phyloP scores from a whole-genome alignment of 1,140 invertebrate genomes.

The Eufriesea mexicana region DNA sequence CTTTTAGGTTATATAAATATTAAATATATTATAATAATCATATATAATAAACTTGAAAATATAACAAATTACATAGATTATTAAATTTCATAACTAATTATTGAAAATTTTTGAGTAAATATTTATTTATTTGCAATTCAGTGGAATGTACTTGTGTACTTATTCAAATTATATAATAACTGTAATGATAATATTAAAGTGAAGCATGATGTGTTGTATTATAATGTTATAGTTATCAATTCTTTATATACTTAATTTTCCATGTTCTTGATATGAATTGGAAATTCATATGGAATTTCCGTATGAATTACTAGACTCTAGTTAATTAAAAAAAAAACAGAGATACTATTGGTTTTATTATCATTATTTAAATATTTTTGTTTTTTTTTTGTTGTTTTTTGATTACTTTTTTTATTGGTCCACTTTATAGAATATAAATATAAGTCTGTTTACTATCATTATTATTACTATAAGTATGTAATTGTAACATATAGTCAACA shows the following conservation, averaged over 20 bases:
- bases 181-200: neutral
- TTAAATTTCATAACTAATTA: neutral
- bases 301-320: neutral
- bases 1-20: neutral
- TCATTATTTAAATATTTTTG: conserved; percentile 1
- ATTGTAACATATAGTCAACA: conserved; percentile 17
- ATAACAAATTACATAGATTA: neutral
- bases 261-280: neutral
- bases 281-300: neutral
- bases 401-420: conserved; percentile 40
- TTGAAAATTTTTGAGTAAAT: neutral
- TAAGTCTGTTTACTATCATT: conserved; percentile 8
- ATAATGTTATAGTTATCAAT: neutral
- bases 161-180: neutral
- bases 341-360: neutral
- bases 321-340: conserved; percentile 2
- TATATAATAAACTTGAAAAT: neutral
- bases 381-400: conserved; percentile 1
- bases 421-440: conserved; percentile 35
- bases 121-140: neutral
- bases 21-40: neutral
- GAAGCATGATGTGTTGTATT: conserved; percentile 14
- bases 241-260: conserved; percentile 19
- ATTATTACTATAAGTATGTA: conserved; percentile 29
- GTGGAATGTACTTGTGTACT: conserved; percentile 30